Base-by-base conservation (phyloP, 1,140 invertebrate genomes). In the Drosophila sp. region DNA sequence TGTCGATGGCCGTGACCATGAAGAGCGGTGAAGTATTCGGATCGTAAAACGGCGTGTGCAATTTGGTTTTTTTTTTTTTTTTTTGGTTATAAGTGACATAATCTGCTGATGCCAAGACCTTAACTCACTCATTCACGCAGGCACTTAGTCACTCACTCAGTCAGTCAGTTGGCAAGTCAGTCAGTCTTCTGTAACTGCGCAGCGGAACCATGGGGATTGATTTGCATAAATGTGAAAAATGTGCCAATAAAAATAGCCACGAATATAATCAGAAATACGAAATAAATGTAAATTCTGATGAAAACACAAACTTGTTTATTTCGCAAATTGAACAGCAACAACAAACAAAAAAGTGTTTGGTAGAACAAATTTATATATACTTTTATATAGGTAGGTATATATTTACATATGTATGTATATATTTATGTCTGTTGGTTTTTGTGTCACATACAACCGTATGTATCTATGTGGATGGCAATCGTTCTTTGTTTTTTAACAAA, bases 271-370 rank as follows among this genome's bases (percentile, higher is more conserved):
- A 69, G 55, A 66, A 70, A 64, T 64, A 57, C 64, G 79, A 72
- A 85, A 79, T 87, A 73, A 78, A 89, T 87, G 84, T 85, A 87
- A 82, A 82, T 79, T 85, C 70, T 81, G 82, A 89, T 68, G 54
- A 87, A 87, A 87, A 89, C 70, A 76, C 54, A 89, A 86, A 86
- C 84, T 89, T 79, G 83, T 86, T 86, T 86, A 86, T 84, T 86
- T 86, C 66, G 83, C 84, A 83, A 87, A 89, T 82, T 76, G 66
- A 70, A 60, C 70, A 74, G 50, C 75, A 76, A 75, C 33, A 60
- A 64, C 80, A 72, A 78, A 62, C 44, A 50, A 7, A 50, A 77
- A 74, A 78, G 58, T 66, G 75, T 72, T 77, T 77, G 71, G 71
- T 77, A 77, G 75, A 77, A 77, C 56, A 71, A 66, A 64, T 69